Base-by-base conservation (phyloP, 2,888 invertebrate species). In the Rhynchonema sp. region DNA sequence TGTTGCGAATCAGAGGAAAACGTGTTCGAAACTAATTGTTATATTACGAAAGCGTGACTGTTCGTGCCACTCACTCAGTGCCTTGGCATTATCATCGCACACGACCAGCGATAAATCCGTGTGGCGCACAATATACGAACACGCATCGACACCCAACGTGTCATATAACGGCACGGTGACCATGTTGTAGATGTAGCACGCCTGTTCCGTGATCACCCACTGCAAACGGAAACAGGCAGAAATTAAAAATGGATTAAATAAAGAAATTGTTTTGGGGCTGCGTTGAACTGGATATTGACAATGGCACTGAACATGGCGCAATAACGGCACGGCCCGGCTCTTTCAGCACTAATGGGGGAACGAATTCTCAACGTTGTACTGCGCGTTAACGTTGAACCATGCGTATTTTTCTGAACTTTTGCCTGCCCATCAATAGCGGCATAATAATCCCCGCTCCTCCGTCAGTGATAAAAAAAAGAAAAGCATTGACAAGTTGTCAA, bases 121-220 rank as follows among this genome's bases (percentile, higher is more conserved):
- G 58, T 77, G 76, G 61, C 76, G 74, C 58, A 77, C 67, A 63
- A 76, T 76, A 67, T 72, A 75, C 77, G 87, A 86, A 80, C 91
- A 91, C 65, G 94, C 91, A 75, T 94, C 91, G 67, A 88, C 87
- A 71, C 94, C 94, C 65, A 94, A 80, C 2, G 94, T 94, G 75
- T 96, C 96, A 74, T 96, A 94, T 61, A 96, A 80, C 58, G 94
- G 94, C 64, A 94, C 88, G 66, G 90, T 83, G 59, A 91, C 89
- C 83, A 94, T 84, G 67, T 88, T 90, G 77, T 85, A 92, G 74
- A 85, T 85, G 77, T 91, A 91, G 65, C 86, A 85, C 1, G 82
- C 90, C 75, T 92, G 90, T 76, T 94, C 94, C 59, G 87, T 84
- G 69, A 94, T 80, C 65, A 92, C 83, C 94, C 94, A 96, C 79